Evolutionary conservation across 2,113 vertebrate species (phyloP).

Genomic region (Genyomyrus donnyi): DNA sequence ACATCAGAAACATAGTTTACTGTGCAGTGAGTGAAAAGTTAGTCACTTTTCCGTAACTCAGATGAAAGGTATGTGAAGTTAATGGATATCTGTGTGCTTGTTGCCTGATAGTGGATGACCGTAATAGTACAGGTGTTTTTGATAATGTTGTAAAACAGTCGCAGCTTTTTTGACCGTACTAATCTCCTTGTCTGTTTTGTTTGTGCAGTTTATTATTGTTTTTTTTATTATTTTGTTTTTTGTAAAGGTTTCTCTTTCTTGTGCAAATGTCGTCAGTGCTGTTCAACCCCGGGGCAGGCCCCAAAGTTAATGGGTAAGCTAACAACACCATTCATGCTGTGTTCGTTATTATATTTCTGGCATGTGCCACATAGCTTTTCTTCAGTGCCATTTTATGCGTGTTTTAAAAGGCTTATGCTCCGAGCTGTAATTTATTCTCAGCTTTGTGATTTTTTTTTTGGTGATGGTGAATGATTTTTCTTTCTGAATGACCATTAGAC

Average conservation of each 20-base stretch:
- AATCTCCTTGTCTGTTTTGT: not conserved
- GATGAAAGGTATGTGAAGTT: not conserved
- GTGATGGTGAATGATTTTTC: not conserved
- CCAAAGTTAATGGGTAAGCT: conserved; percentile 61
- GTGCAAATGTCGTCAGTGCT: conserved; percentile 65
- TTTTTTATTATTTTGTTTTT: not conserved
- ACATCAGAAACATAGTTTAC: not conserved
- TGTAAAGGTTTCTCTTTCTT: conserved; percentile 9
- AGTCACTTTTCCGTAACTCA: not conserved
- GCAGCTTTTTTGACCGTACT: not conserved
- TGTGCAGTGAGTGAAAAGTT: not conserved
- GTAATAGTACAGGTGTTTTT: not conserved
- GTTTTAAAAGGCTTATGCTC: not conserved
- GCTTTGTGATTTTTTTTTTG: not conserved
- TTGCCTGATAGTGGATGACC: not conserved
- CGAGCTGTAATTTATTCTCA: not conserved
- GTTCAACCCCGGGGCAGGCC: conserved; percentile 60
- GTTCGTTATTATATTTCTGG: not conserved
- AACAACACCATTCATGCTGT: conserved; percentile 1
- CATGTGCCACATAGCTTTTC: not conserved
- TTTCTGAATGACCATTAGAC: not conserved
- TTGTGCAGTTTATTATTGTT: not conserved
- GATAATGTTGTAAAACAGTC: not conserved
- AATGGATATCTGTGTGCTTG: not conserved
- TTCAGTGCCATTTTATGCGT: not conserved